These are phyloP conservation scores for Danio kyathit DNA, from an alignment of 2,797 vertebrate genomes.

Conservation along the genomic window DNA sequence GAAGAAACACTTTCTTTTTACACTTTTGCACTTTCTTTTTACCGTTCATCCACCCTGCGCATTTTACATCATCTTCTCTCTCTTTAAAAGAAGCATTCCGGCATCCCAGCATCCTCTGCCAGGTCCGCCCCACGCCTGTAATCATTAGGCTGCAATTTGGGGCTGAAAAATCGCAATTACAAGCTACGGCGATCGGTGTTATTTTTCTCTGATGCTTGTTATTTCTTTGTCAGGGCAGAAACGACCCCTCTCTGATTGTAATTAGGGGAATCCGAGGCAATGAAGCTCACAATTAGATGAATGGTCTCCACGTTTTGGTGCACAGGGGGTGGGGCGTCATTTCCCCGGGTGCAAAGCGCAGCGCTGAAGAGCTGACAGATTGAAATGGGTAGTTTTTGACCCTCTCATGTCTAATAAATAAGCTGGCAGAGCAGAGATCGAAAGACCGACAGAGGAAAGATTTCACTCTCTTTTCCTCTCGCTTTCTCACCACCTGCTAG, in stretches of 20 bases:
- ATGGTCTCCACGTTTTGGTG: constrained; percentile 52
- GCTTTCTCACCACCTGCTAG: constrained; percentile 41
- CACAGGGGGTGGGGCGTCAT: background rate
- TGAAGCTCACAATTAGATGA: constrained; percentile 62
- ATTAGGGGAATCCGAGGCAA: constrained; percentile 65
- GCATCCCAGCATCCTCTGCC: constrained; percentile 62
- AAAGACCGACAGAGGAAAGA: constrained; percentile 44
- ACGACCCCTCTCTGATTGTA: constrained; percentile 62
- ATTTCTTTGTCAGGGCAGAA: constrained; percentile 64
- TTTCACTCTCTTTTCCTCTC: background rate
- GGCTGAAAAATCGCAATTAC: constrained; percentile 73
- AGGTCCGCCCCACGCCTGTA: constrained; percentile 67
- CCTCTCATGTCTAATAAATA: constrained; percentile 66
- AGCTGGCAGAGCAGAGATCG: constrained; percentile 52
- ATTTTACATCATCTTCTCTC: constrained; percentile 39
- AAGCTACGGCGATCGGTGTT: constrained; percentile 51
- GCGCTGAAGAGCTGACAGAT: constrained; percentile 45
- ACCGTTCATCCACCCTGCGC: background rate
- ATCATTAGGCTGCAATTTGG: constrained; percentile 72
- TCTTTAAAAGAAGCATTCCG: constrained; percentile 26
- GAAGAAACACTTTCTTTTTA: background rate
- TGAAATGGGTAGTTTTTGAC: constrained; percentile 61
- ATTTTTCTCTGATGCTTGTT: constrained; percentile 66
- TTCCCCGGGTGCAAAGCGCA: constrained; percentile 4
- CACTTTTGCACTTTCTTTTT: background rate